These are phyloP conservation scores for Drosophila takahashii DNA, from an alignment of 1,140 invertebrate genomes.

Conservation along the genomic window DNA sequence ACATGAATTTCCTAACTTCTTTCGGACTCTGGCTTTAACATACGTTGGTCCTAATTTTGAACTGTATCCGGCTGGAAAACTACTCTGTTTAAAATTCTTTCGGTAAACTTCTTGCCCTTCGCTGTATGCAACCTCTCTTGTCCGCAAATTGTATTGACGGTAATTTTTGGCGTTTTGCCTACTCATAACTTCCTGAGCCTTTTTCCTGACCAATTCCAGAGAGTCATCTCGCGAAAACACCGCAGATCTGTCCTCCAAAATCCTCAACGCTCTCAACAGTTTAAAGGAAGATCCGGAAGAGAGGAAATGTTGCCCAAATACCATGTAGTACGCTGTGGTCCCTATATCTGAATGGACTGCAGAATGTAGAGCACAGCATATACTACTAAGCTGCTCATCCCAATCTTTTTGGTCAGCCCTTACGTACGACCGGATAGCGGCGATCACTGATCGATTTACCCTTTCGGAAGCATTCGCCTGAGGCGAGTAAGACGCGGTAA, in stretches of 20 bases:
- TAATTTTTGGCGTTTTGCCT: too few relatives aligned
- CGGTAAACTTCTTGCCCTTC: not conserved
- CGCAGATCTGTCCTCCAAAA: too few relatives aligned
- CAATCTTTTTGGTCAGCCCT: not conserved
- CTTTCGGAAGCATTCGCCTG: not conserved
- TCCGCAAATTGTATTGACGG: too few relatives aligned
- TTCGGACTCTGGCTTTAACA: not conserved
- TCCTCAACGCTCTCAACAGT: too few relatives aligned
- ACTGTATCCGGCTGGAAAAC: not conserved
- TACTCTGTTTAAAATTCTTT: not conserved
- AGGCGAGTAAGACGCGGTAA: not conserved
- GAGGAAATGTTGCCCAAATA: not conserved
- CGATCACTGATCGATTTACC: not conserved
- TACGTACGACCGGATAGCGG: not conserved
- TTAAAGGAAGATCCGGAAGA: not conserved
- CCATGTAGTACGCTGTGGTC: not conserved
- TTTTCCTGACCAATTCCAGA: too few relatives aligned
- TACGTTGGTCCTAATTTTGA: slow-evolving; percentile 2
- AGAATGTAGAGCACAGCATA: not conserved
- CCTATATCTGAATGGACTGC: not conserved
- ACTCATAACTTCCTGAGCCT: too few relatives aligned
- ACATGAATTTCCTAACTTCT: not conserved
- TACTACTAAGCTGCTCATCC: not conserved
- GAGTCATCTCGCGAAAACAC: too few relatives aligned
- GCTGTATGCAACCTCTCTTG: not conserved